These are phyloP conservation scores for Apodemia zela DNA, from an alignment of 2,888 invertebrate species.

Conservation along the genomic window DNA sequence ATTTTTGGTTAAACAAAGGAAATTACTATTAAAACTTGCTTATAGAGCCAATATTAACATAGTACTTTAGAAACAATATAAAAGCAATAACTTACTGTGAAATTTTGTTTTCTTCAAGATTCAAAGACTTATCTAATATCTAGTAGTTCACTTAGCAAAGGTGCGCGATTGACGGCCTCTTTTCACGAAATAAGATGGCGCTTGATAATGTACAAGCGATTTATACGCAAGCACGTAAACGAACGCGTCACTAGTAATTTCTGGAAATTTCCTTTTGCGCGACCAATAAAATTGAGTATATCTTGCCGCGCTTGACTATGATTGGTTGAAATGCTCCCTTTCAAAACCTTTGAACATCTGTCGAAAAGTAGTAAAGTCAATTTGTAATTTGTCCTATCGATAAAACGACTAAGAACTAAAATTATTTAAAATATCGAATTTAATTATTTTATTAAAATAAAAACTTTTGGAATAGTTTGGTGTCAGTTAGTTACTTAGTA, in stretches of 20 bases:
- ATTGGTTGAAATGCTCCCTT: slow-evolving; percentile 49
- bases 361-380: slow-evolving; percentile 37
- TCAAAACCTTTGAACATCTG: slow-evolving; percentile 31
- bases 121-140: slow-evolving; percentile 50
- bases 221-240: slow-evolving; percentile 48
- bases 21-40: neutral
- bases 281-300: slow-evolving; percentile 50
- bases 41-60: slow-evolving; percentile 14
- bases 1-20: slow-evolving; percentile 3
- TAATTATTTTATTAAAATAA: no score
- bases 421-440: neutral
- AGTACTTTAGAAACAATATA: neutral
- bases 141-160: slow-evolving; percentile 65
- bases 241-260: slow-evolving; percentile 61
- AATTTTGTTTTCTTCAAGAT: slow-evolving; percentile 41
- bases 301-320: slow-evolving; percentile 35
- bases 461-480: no score
- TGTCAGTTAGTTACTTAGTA: no score
- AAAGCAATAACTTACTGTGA: slow-evolving; percentile 53
- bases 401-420: neutral
- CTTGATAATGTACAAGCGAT: slow-evolving; percentile 42
- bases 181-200: slow-evolving; percentile 66
- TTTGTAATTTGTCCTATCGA: slow-evolving; percentile 6
- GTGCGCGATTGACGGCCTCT: slow-evolving; percentile 77
- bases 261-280: slow-evolving; percentile 63